Evolutionary conservation across 2,888 invertebrate genomes (phyloP), one percentile per base, ranked within the genome.

Genomic region (Argyresthia albistria): DNA sequence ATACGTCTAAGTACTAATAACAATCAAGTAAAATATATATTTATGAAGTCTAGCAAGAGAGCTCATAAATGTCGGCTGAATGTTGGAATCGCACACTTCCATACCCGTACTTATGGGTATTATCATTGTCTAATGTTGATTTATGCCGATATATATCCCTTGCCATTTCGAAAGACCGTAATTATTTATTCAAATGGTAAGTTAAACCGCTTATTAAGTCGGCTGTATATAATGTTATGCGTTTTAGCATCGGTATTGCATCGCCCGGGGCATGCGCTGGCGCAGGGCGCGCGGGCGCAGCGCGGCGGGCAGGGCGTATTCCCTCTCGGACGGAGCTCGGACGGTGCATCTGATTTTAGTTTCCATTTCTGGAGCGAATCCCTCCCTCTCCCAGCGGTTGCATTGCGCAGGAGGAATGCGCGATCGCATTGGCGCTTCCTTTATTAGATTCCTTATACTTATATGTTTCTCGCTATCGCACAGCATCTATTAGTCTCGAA

Each of bases 121-220:
- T 56, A 53, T 57, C 63, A 61, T 61, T 61, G 62, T 58, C 60
- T 58, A 65, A 59, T 56, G 59, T 62, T 63, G 62, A 68, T 67
- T 59, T 25, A 25, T 25, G 25, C 63, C 63, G 64, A 67, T 68
- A 70, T 69, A 70, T 70, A 59, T 63, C 63, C 65, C 64, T 64
- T 65, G 64, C 66, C 63, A 63, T 69, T 70, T 62, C 63, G 65
- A 70, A 68, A 72, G 63, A 63, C 61, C 60, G 66, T 69, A 72
- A 74, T 76, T 78, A 78, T 71, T 69, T 66, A 70, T 76, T 73
- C 68, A 74, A 77, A 77, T 72, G 65, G 66, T 73, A 63, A 72
- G 67, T 63, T 67, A 63, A 73, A 69, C 72, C 69, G 65, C 67
- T 76, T 72, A 79, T 78, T 77, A 80, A 65, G 60, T 61, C 61